Evolutionary conservation across 1,140 invertebrate genomes (phyloP), one percentile per base, ranked within the genome.

Genomic region (Brachionus plicatilis): DNA sequence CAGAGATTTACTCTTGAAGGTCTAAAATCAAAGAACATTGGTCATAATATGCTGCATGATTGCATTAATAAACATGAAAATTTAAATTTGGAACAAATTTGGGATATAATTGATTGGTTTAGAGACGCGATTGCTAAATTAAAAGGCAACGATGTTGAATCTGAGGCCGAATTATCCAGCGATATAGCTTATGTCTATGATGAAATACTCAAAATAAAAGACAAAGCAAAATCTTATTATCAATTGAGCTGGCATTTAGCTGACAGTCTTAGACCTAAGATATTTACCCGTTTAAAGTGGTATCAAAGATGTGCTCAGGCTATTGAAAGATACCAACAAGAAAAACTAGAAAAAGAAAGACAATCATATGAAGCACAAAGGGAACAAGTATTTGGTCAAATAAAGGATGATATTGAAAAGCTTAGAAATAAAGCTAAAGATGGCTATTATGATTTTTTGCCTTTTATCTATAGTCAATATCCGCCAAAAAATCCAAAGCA

Each of bases 51-150:
- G 29, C 8, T 68, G 14, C 7, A 68, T 68, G 33, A 68, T 14
- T 68, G 66, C 29, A 68, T 68, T 12, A 68, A 41, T 68, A 68
- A 68, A 3, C 14, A 37, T 68, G 66, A 68, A 68, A 1, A 68
- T 68, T 68, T 68, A 29, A 68, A 68, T 17, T 33, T 33, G 29
- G 66, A 68, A 12, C 29, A n/a, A 68, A 68, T 68, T 17, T 68
- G 66, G 66, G 66, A 68, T n/a, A 68, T 68, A 68, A 68, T 68
- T 33, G 66, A 68, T 68, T 68, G 66, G 66, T 68, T 33, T 33
- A 68, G n/a, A 33, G 27, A 68, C 33, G 11, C 66, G 6, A 14
- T 41, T 68, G 5, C 29, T 9, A 68, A 68, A 41, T 41, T 68
- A 33, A 68, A 68, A 37, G 66, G 33, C 6, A 37, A 41, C 11